Evolutionary conservation across 2,113 vertebrate genomes (phyloP).

Genomic region (Chloebia gouldiae): DNA sequence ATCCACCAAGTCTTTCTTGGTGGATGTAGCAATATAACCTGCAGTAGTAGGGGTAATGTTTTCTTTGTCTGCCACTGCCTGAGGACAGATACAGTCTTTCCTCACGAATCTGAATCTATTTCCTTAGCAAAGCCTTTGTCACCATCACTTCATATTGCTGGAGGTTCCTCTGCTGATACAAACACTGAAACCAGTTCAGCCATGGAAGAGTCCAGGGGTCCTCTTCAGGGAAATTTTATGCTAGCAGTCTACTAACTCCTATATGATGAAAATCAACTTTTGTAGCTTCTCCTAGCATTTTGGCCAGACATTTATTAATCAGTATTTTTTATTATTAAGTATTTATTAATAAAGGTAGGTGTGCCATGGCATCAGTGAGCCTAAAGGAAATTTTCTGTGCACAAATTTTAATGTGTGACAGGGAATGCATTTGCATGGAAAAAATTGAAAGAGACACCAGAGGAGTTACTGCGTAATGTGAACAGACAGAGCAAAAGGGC

Average conservation of each 20-base stretch:
- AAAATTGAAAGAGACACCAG: slow-evolving; percentile 47
- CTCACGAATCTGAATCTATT: neutral
- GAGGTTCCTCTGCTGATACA: neutral
- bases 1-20: neutral
- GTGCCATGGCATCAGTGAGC: neutral
- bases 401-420: slow-evolving; percentile 18
- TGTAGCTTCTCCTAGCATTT: neutral
- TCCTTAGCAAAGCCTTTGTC: neutral
- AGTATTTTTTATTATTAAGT: neutral
- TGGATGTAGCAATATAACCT: neutral
- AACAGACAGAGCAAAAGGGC: slow-evolving; percentile 67
- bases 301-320: neutral
- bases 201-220: neutral
- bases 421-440: slow-evolving; percentile 34
- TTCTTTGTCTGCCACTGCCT: neutral
- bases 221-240: neutral
- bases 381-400: slow-evolving; percentile 3
- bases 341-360: neutral
- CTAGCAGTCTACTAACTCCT: neutral
- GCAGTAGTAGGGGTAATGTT: neutral
- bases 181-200: neutral
- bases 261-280: neutral
- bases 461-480: slow-evolving; percentile 47
- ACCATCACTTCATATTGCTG: neutral
- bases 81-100: neutral